Evolutionary conservation across 2,888 invertebrate species (phyloP).

Genomic region (Chymomyza fuscimana): DNA sequence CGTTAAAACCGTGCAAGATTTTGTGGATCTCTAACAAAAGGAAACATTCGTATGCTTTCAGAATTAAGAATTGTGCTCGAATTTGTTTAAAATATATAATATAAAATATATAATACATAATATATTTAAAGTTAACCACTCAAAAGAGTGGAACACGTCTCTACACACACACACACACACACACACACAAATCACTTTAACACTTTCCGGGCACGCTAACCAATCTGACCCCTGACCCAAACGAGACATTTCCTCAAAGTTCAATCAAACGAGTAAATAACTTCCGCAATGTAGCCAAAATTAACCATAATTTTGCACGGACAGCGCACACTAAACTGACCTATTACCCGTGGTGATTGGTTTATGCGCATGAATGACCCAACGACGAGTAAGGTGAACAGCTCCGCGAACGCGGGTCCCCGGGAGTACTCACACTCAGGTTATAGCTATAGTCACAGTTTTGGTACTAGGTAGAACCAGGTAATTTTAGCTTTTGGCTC

Average conservation of each 20-base stretch:
- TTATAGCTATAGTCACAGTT: not conserved
- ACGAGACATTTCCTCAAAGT: conserved; percentile 35
- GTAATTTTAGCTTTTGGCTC: conserved; percentile 60
- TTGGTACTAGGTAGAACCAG: conserved; percentile 14
- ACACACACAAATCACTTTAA: conserved; percentile 32
- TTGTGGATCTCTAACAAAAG: too few relatives aligned
- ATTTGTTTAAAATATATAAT: too few relatives aligned
- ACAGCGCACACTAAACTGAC: conserved; percentile 48
- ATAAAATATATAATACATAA: too few relatives aligned
- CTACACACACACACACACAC: not conserved
- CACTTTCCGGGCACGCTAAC: conserved; percentile 5
- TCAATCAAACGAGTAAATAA: conserved; percentile 62
- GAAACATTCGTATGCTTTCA: too few relatives aligned
- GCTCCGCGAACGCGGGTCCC: too few relatives aligned
- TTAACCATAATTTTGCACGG: conserved; percentile 53
- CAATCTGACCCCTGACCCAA: conserved; percentile 22
- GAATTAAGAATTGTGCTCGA: too few relatives aligned
- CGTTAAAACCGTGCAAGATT: too few relatives aligned
- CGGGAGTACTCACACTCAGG: too few relatives aligned
- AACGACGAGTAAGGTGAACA: not conserved
- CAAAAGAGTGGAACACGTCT: too few relatives aligned
- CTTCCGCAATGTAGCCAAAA: conserved; percentile 60
- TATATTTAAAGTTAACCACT: not conserved
- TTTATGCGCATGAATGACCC: conserved; percentile 34
- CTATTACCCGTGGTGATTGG: conserved; percentile 43